phyloP scores from a whole-genome alignment of 1,140 invertebrate species.

The Harpegnathos saltator region DNA sequence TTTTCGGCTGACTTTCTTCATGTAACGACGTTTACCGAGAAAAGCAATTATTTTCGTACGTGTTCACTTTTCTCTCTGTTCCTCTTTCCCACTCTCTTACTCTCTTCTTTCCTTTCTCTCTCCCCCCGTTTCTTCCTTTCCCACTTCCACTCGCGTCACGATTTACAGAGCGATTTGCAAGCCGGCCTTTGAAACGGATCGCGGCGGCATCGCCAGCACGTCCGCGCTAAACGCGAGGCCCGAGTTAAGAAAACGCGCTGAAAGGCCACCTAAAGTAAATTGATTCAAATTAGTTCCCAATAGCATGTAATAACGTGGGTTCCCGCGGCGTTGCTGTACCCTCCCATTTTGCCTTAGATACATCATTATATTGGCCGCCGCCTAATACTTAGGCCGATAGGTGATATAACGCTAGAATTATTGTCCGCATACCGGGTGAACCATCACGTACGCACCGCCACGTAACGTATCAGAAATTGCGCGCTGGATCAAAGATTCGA shows the following conservation, averaged over 20 bases:
- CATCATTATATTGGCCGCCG: slow-evolving; percentile 84
- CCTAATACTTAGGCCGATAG: slow-evolving; percentile 85
- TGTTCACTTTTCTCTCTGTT: too few species aligned
- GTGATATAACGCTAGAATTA: slow-evolving; percentile 84
- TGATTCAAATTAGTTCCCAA: slow-evolving; percentile 86
- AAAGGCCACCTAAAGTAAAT: slow-evolving; percentile 79
- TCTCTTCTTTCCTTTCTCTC: too few species aligned
- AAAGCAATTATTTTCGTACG: too few species aligned
- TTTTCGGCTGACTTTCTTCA: neutral
- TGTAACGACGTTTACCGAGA: neutral
- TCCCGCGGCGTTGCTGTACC: slow-evolving; percentile 76
- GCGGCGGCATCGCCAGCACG: slow-evolving; percentile 57
- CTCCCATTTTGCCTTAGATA: slow-evolving; percentile 81
- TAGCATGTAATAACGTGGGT: slow-evolving; percentile 82
- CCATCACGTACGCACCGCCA: slow-evolving; percentile 69
- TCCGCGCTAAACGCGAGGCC: slow-evolving; percentile 64
- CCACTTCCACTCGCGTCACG: slow-evolving; percentile 1
- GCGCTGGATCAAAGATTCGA: slow-evolving; percentile 38
- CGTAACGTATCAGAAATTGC: slow-evolving; percentile 70
- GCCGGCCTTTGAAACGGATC: slow-evolving; percentile 59
- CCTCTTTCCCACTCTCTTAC: too few species aligned
- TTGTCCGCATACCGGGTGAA: slow-evolving; percentile 80
- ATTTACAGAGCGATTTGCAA: slow-evolving; percentile 57
- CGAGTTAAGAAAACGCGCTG: slow-evolving; percentile 73
- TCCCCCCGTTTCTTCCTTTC: too few species aligned